Conservation (phyloP, 2,888 invertebrate genomes). For the Poecilus cupreus region DNA sequence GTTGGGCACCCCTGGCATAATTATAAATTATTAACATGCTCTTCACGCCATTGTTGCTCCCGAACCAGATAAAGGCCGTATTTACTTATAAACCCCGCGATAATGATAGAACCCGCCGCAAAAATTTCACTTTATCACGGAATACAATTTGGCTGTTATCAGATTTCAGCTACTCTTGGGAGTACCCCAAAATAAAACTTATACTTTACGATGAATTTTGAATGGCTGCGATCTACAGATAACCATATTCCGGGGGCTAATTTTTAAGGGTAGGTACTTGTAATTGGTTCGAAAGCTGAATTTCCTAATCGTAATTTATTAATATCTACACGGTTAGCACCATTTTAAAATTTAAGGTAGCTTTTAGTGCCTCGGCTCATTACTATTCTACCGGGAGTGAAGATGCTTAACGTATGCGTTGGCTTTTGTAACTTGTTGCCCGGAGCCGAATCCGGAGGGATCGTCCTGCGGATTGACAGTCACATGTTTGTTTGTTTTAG, state of each 20-base stretch:
- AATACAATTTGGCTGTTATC: neutral
- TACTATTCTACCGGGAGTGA: conserved; percentile 10
- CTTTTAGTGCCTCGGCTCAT: conserved; percentile 27
- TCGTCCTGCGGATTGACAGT: neutral
- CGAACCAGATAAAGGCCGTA: conserved; percentile 37
- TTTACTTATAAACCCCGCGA: neutral
- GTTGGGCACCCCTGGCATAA: neutral
- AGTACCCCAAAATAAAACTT: neutral
- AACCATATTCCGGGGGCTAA: neutral
- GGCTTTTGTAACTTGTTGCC: neutral
- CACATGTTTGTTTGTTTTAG: neutral
- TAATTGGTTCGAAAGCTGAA: neutral
- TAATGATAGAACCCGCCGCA: neutral
- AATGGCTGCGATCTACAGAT: conserved; percentile 5
- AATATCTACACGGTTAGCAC: conserved; percentile 27
- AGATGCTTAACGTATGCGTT: neutral
- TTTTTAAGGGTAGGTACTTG: neutral
- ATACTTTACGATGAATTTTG: conserved; percentile 16
- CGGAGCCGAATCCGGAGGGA: neutral
- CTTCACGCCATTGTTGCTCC: conserved; percentile 33
- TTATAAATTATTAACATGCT: conserved; percentile 40
- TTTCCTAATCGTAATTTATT: conserved; percentile 31
- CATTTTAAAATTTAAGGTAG: conserved; percentile 44
- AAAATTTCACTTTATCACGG: conserved; percentile 1
- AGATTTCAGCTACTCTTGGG: neutral